Percentiles rank a stretch among this genome's conserved stretches.
These are phyloP conservation scores for Drosophila hamatofila DNA, from an alignment of 2,888 invertebrate species.

Conservation along the genomic window DNA sequence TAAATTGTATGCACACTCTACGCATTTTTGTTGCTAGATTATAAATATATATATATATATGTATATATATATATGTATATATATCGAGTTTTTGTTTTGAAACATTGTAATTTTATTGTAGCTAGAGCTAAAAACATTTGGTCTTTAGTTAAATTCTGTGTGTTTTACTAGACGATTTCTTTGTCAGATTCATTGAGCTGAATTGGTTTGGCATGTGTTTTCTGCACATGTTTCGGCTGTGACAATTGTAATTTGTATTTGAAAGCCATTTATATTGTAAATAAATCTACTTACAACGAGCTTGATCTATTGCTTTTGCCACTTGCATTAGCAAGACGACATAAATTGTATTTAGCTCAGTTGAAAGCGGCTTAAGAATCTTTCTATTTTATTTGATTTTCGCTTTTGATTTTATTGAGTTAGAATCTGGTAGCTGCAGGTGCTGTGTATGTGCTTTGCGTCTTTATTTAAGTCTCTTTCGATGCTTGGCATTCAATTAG, in stretches of 20 bases:
- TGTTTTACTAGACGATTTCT: conserved; percentile 36
- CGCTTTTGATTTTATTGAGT: conserved; percentile 21
- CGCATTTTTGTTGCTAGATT: conserved; percentile 18
- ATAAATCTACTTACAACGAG: conserved; percentile 45
- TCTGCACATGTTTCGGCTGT: conserved; percentile 17
- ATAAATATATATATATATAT: conserved; percentile 12
- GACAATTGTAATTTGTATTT: conserved; percentile 58
- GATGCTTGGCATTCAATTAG: conserved; percentile 31
- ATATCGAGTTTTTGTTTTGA: conserved; percentile 21
- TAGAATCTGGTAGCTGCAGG: conserved; percentile 7
- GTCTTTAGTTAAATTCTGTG: conserved; percentile 27
- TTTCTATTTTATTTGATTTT: conserved; percentile 14
- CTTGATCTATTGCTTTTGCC: conserved; percentile 34
- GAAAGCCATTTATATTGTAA: conserved; percentile 48
- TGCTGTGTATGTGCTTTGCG: neutral
- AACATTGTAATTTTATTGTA: conserved; percentile 43
- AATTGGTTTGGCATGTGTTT: conserved; percentile 15
- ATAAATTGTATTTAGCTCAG: neutral
- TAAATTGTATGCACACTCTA: conserved; percentile 8
- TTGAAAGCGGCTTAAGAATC: conserved; percentile 5
- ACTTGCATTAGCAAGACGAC: neutral
- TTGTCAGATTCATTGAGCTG: conserved; percentile 56
- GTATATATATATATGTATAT: neutral
- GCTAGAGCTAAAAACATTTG: conserved; percentile 24
- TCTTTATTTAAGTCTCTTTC: conserved; percentile 19